Base-by-base conservation (phyloP, 2,888 invertebrate species). In the Zaprionus lineosus region DNA sequence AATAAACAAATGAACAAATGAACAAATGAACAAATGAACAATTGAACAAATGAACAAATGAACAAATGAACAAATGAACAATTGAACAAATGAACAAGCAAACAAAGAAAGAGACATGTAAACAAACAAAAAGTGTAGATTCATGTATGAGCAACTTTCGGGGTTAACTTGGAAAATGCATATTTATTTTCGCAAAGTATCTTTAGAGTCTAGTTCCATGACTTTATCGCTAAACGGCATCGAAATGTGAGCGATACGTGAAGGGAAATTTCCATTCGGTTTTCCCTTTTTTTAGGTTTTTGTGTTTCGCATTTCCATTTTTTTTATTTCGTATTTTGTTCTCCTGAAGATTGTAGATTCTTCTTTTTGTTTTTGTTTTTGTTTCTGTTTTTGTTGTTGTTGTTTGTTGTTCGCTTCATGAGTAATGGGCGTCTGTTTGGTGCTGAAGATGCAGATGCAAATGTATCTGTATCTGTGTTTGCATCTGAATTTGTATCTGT, bases 111-210 rank as follows among this genome's bases (percentile, higher is more conserved):
- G 29, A 68, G 29, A 53, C 29, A 14, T 12, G 24, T 12, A 14
- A 47, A 37, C 41, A 31, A 56, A 43, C 46, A 31, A 28, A 29
- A 19, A 44, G 16, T 34, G 52, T 15, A 47, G 44, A 52, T 64
- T 39, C 39, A n/a, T n/a, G n/a, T n/a, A n/a, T n/a, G n/a, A n/a
- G n/a, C n/a, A n/a, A n/a, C n/a, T n/a, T n/a, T n/a, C n/a, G n/a
- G 58, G 29, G 26, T 59, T 57, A 68, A 53, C 62, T 29, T 63
- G 69, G 58, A 70, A 53, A 77, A 74, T 82, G 78, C 84, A 84
- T 78, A 84, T 78, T 84, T 84, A 84, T 78, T 78, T 78, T 74
- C 74, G 34, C 56, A 84, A 78, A 84, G 77, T 84, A 77, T 77
- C 70, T 53, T 52, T 51, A 43, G 59, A 33, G 64, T 67, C 47